Base-by-base conservation (phyloP, 2,797 vertebrate species). In the Xenopus petersii region DNA sequence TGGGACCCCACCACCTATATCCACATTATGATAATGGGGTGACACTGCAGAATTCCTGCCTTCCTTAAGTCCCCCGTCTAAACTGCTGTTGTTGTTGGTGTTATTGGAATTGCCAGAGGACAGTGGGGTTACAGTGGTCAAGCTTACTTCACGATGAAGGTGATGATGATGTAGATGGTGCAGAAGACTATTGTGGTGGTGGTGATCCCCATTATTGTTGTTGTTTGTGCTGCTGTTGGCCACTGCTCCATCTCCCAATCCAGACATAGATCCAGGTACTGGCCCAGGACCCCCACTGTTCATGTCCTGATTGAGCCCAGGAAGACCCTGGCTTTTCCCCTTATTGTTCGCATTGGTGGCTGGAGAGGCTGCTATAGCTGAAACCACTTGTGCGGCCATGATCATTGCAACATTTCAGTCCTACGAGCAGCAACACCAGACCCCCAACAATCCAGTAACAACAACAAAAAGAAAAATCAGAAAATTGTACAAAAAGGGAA, bases 381-480 rank as follows among this genome's bases (percentile, higher is more conserved):
- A 93, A 80, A 93, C 93, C 86, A 94, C 88, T 42, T 42, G 36
- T 9, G 96, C 95, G 87, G 95, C 96, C 95, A 96, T 96, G 89
- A 91, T 96, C 94, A 94, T 89, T 91, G 90, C 92, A 91, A 92
- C 94, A 95, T 95, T 88, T 93, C 92, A 87, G 85, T 87, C 87
- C 49, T 51, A 12, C 4, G 15, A 51, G 48, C 48, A 36, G 33
- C 33, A 36, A 42, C 36, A 42, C 2, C 36, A 42, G 5, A 17
- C 12, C 55, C 1, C 79, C 83, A 82, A 80, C 75, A 67, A 47
- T 81, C 26, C 79, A 49, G 83, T 64, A 30, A 30, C 26, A 30
- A 30, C 26, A 0, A 58, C 46, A n/a, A n/a, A 15, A 67, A 71
- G 21, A 5, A 67, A 83, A 42, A 42, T 42, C 36, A 42, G 36